Percentiles rank a stretch among this genome's conserved stretches.
These are phyloP conservation scores for Serilophus lunatus DNA, from an alignment of 2,113 vertebrate genomes.

Conservation along the genomic window DNA sequence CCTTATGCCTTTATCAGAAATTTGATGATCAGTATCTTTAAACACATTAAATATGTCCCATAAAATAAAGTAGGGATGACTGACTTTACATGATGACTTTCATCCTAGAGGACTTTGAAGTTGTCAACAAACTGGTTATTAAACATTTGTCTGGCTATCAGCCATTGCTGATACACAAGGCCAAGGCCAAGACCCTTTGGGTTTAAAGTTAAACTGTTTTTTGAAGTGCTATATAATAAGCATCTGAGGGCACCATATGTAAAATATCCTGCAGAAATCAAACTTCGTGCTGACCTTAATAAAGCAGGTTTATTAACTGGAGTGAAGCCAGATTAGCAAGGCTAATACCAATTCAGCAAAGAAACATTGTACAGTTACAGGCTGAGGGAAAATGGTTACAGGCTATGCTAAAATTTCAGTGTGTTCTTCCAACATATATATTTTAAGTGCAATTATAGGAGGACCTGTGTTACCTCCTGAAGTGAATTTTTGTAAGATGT, in stretches of 20 bases:
- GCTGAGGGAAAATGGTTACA: not conserved
- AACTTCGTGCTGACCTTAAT: not conserved
- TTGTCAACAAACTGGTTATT: slow-evolving; percentile 5
- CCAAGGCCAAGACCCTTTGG: not conserved
- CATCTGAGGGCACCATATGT: not conserved
- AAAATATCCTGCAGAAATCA: not conserved
- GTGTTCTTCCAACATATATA: not conserved
- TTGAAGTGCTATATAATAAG: not conserved
- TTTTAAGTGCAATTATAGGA: not conserved
- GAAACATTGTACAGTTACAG: not conserved
- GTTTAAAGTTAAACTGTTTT: not conserved
- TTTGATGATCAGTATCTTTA: not conserved
- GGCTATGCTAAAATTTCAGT: not conserved
- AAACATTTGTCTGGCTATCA: not conserved
- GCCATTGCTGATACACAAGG: not conserved
- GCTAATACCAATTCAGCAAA: not conserved
- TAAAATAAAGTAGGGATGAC: not conserved
- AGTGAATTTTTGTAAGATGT: not conserved
- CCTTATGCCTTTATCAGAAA: not conserved
- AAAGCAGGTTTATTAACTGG: not conserved
- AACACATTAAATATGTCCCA: not conserved
- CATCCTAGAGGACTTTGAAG: not conserved
- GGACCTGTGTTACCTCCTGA: not conserved
- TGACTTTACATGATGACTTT: not conserved
- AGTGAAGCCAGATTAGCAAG: not conserved